Conservation (phyloP, 2,113 vertebrate genomes). For the Epinephelus fuscoguttatus region DNA sequence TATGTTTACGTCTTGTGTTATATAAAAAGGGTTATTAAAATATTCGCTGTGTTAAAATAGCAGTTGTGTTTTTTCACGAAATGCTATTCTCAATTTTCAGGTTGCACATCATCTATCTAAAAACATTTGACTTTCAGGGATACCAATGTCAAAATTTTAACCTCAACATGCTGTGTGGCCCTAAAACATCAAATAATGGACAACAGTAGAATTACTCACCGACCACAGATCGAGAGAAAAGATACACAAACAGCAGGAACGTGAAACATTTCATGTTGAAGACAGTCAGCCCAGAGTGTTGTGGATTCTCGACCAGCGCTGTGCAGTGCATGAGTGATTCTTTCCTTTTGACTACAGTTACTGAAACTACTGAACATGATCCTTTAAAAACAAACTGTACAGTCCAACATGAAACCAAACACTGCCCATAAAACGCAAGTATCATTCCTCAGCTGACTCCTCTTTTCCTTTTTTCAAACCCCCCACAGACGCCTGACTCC, state of each 20-base stretch:
- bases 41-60: no score
- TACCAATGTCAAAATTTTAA: not conserved
- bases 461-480: no score
- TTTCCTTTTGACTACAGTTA: not conserved
- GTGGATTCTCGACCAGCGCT: not conserved
- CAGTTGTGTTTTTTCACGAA: no score
- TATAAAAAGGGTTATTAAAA: no score
- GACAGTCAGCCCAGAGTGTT: not conserved
- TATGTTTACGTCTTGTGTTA: no score
- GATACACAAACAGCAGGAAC: not conserved
- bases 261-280: slow-evolving; percentile 12
- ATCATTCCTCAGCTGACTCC: no score
- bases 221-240: not conserved
- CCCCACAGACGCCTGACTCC: no score
- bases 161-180: not conserved
- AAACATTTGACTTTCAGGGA: not conserved
- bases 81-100: not conserved
- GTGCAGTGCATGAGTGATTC: not conserved
- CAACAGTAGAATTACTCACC: slow-evolving; percentile 9
- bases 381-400: not conserved
- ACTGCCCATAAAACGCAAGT: no score
- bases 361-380: not conserved
- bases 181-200: not conserved
- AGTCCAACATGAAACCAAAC: not conserved
- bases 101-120: not conserved